Evolutionary conservation across 2,888 invertebrate species (phyloP), one percentile per base, ranked within the genome.

Genomic region (Platycheirus albimanus): DNA sequence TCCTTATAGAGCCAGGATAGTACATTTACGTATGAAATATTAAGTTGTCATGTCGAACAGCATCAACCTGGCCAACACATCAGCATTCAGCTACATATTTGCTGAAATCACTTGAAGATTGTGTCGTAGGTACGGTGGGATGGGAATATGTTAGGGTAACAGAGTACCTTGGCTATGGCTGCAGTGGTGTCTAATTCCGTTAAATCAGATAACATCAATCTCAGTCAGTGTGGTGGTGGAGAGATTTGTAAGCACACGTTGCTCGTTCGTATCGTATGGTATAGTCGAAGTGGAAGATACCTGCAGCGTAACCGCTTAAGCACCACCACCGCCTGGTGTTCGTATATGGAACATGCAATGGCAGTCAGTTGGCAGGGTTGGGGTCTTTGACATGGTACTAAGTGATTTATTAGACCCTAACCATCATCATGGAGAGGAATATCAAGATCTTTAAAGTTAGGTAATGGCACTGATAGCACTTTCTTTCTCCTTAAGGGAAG

Each of bases 191-290:
- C 79, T 83, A 79, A 85, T 83, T 72, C 74, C 77, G 51, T 78
- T 76, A 83, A 84, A 85, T 85, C 81, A 74, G 79, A 79, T 79
- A 79, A 67, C 85, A 85, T 85, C 83, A 85, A 85, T 85, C 83
- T 85, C 80, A 70, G 83, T 58, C 58, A 28, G 41, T 56, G 20
- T 64, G 28, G 6, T 61, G 45, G 45, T 51, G 63, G 17, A 67
- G 45, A 54, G 71, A 71, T 66, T 66, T 70, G 58, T 47, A 20
- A 58, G 54, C 47, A 45, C 30, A n/a, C n/a, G n/a, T n/a, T n/a
- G n/a, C n/a, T n/a, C n/a, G n/a, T n/a, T n/a, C n/a, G n/a, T n/a
- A n/a, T n/a, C n/a, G n/a, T n/a, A n/a, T n/a, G n/a, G 63, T 63
- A 8, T 19, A 4, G 28, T 45, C 11, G 15, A 28, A 24, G 56